Base-by-base conservation (phyloP, 1,140 invertebrate genomes). In the Globodera ellingtonae region DNA sequence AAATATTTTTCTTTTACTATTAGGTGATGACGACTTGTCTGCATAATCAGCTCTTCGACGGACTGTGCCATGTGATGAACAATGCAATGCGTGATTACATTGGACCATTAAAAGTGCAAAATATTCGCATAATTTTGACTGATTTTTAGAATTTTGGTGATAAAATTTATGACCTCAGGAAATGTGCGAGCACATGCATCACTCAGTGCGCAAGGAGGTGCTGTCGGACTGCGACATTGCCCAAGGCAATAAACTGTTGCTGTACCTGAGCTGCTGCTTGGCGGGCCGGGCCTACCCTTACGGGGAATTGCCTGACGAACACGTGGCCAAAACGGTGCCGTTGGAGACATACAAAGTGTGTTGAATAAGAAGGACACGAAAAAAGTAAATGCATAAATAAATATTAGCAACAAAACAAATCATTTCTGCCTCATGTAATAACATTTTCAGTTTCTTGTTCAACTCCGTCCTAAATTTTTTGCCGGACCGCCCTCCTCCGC, bases 221-320 rank as follows among this genome's bases (percentile, higher is more conserved):
- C 76, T 89, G 35, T 80, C 79, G 8, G 87, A 90, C 76, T 86
- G 80, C 24, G 84, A 88, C 75, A 89, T 91, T 7, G 87, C 86
- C 56, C 89, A 95, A 35, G 97, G 96, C 21, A 96, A 96, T 85
- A 95, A 95, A 84, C 90, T 98, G 76, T 90, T 99, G 74, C 94
- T 98, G 13, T 98, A 97, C 88, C 90, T 92, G 44, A 96, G 95
- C 76, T 96, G 95, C 87, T 98, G 96, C 89, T 91, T 99, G 82
- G 94, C 94, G 35, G 97, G 96, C 3, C 91, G 95, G 79, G 93
- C 93, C 3, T 98, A 96, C 91, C 96, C 94, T 4, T 92, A 92
- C 65, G 95, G 95, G 15, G 92, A 94, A 86, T 93, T 98, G 83
- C 93, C 94, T 4, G 90, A 91, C 9, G 92, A 94, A 83, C 90